These are phyloP conservation scores for Tenualosa thibaudeaui DNA, from an alignment of 2,797 vertebrate species.

Conservation along the genomic window DNA sequence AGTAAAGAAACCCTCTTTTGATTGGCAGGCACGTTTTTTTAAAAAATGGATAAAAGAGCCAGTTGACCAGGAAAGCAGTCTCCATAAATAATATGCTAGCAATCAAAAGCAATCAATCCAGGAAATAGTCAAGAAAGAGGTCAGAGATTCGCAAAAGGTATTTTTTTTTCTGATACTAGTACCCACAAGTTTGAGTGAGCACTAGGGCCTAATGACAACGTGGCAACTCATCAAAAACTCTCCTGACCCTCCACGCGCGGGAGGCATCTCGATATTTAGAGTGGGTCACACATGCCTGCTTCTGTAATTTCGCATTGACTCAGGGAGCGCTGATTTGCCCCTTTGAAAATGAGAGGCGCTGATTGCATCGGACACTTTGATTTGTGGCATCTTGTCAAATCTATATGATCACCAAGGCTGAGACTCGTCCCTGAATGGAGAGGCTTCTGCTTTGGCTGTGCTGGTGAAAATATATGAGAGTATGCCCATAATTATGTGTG, in stretches of 20 bases:
- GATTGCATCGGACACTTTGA: slow-evolving; percentile 51
- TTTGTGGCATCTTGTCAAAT: slow-evolving; percentile 53
- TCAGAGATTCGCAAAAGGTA: neutral
- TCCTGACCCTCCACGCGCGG: neutral
- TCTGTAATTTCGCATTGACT: slow-evolving; percentile 19
- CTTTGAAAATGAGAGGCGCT: slow-evolving; percentile 42
- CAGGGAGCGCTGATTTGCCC: slow-evolving; percentile 42
- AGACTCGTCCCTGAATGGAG: slow-evolving; percentile 24
- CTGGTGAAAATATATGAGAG: neutral
- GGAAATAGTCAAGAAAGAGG: slow-evolving; percentile 49
- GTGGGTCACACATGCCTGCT: neutral
- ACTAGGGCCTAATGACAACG: neutral
- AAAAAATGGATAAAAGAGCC: slow-evolving; percentile 59
- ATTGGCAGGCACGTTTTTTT: slow-evolving; percentile 52
- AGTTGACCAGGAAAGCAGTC: slow-evolving; percentile 37
- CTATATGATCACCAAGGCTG: slow-evolving; percentile 47
- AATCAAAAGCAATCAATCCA: slow-evolving; percentile 64
- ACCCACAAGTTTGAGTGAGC: neutral
- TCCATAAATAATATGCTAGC: slow-evolving; percentile 60
- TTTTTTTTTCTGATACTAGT: neutral
- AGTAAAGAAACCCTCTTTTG: slow-evolving; percentile 35
- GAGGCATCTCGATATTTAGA: neutral
- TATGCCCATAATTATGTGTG: neutral
- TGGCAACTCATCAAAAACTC: slow-evolving; percentile 16
- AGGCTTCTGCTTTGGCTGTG: neutral